phyloP scores from a whole-genome alignment of 2,888 invertebrate genomes.

The Caenorhabditis sp. region DNA sequence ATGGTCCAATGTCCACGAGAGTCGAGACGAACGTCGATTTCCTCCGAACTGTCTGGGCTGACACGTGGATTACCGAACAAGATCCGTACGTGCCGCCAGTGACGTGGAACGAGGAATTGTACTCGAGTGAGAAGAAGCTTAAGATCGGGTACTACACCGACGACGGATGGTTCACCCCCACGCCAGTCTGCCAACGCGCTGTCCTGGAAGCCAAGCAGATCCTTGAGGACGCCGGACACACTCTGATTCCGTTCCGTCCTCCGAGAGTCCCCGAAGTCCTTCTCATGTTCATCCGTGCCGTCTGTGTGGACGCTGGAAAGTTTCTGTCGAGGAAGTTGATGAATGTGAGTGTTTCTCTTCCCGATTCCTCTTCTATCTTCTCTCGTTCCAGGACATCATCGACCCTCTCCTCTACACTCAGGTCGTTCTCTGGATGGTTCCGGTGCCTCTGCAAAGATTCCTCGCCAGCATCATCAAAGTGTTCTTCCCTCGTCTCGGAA shows the following conservation, averaged over 20 bases:
- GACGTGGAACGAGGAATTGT: conserved; percentile 65
- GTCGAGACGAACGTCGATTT: conserved; percentile 67
- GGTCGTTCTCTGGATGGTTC: conserved; percentile 62
- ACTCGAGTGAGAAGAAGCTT: conserved; percentile 45
- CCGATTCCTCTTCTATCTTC: not conserved
- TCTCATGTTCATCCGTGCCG: conserved; percentile 65
- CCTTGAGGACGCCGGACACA: conserved; percentile 68
- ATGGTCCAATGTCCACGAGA: conserved; percentile 71
- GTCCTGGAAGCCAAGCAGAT: conserved; percentile 70
- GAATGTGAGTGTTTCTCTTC: conserved; percentile 62
- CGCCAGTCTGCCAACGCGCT: conserved; percentile 68
- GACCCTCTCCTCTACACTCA: conserved; percentile 60
- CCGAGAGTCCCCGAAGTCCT: conserved; percentile 63
- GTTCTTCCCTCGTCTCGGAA: conserved; percentile 66
- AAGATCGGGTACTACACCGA: conserved; percentile 71
- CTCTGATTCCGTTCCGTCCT: conserved; percentile 69
- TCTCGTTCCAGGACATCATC: conserved; percentile 59
- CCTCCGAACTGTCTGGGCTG: conserved; percentile 61
- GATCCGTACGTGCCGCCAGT: conserved; percentile 75
- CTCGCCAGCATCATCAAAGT: conserved; percentile 48
- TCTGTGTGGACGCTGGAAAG: conserved; percentile 71
- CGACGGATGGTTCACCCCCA: conserved; percentile 75
- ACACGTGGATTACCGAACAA: conserved; percentile 61
- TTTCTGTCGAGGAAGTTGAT: conserved; percentile 60
- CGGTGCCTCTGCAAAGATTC: conserved; percentile 58